Evolutionary conservation across 2,113 vertebrate species (phyloP).

Genomic region (Marmota flaviventris): DNA sequence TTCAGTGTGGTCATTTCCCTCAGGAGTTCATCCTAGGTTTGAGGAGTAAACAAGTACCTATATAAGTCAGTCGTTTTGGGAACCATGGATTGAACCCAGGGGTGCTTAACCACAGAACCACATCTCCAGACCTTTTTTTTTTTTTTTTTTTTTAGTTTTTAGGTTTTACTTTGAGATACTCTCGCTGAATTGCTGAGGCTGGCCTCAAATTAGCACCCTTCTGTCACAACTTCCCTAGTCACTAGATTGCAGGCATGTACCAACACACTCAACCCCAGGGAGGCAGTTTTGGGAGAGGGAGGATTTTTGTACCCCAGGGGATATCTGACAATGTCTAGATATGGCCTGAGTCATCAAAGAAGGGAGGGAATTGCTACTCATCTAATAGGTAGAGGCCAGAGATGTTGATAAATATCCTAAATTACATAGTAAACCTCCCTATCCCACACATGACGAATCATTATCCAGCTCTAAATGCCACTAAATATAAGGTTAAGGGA

Average conservation of each 20-base stretch:
- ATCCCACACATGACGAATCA: not conserved
- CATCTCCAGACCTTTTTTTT: too few species aligned
- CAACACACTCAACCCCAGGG: not conserved
- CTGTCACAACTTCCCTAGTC: too few species aligned
- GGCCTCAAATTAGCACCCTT: too few species aligned
- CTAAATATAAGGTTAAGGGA: not conserved
- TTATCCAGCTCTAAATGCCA: not conserved
- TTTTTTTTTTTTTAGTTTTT: too few species aligned
- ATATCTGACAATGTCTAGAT: not conserved
- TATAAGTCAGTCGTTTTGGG: not conserved
- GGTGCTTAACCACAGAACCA: too few species aligned
- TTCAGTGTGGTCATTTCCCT: not conserved
- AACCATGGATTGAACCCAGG: too few species aligned
- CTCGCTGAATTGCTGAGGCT: too few species aligned
- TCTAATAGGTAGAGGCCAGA: not conserved
- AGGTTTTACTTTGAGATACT: too few species aligned
- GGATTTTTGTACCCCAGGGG: not conserved
- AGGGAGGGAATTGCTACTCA: fast-evolving
- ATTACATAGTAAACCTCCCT: not conserved
- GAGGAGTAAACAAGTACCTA: not conserved
- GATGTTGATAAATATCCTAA: not conserved
- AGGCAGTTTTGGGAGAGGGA: not conserved
- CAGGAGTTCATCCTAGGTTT: not conserved
- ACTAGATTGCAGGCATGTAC: too few species aligned
- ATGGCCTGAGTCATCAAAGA: not conserved